Conservation (phyloP, 2,888 invertebrate species). For the Dioctria linearis region DNA sequence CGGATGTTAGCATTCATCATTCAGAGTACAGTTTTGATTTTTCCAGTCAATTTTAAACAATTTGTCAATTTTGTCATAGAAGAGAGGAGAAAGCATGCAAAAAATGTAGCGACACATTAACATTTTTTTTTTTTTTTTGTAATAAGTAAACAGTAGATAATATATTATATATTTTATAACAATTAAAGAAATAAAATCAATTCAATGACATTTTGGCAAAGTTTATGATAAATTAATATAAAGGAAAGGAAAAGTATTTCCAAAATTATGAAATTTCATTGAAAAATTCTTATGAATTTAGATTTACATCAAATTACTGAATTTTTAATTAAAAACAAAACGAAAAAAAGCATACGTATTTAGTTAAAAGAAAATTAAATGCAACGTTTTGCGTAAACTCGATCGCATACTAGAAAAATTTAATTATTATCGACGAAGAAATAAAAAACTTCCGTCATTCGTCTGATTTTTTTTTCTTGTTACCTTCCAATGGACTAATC, state of each 20-base stretch:
- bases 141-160: conserved; percentile 50
- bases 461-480: too few relatives aligned
- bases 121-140: conserved; percentile 61
- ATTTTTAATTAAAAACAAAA: too few relatives aligned
- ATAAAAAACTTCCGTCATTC: too few relatives aligned
- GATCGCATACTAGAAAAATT: background rate
- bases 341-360: too few relatives aligned
- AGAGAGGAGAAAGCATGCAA: conserved; percentile 66
- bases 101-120: conserved; percentile 66
- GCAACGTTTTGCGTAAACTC: background rate
- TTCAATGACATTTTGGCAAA: conserved; percentile 1
- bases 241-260: conserved; percentile 15
- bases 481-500: too few relatives aligned
- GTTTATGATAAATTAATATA: conserved; percentile 4
- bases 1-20: conserved; percentile 38
- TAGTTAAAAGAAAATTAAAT: conserved; percentile 1
- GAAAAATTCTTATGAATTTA: background rate
- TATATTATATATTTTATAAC: conserved; percentile 38
- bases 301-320: too few relatives aligned
- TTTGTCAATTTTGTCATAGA: conserved; percentile 60
- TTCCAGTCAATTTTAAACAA: conserved; percentile 51
- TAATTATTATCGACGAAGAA: background rate
- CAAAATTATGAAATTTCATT: conserved; percentile 18
- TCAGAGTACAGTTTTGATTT: conserved; percentile 23
- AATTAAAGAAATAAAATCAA: conserved; percentile 27